Evolutionary conservation across 2,113 vertebrate species (phyloP), one percentile per base, ranked within the genome.

Genomic region (Mixornis gularis): DNA sequence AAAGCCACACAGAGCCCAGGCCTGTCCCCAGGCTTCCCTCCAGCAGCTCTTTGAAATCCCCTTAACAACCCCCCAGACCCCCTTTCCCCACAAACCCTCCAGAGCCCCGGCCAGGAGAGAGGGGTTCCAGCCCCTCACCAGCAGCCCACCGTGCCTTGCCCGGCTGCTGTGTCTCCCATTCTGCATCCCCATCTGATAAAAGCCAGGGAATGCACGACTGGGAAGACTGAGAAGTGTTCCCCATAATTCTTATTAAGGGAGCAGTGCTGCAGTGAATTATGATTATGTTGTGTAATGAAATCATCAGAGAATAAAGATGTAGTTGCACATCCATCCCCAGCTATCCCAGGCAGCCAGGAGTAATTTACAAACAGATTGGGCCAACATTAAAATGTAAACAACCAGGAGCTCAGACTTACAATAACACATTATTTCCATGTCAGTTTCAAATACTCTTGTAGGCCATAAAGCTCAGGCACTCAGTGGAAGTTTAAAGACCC

Each of bases 131-230:
- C 10, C 36, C 29, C 53, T 12, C 3, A 20, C 7, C 48, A 18
- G 12, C 46, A 48, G 22, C 26, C 30, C 30, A n/a, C 4, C 9
- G 3, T 1, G n/a, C 46, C 36, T 13, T 17, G 53, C 43, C 63
- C 0, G 1, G 29, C 41, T 40, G 21, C 49, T 34, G 9, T 1
- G 6, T 17, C 60, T 82, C 41, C 56, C 19, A 0, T 16, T 49
- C 34, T 7, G 21, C 55, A 41, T 11, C 22, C 36, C 76, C 1
- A 1, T 0, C 68, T 55, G 12, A 70, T 32, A 43, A 80, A 46
- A 82, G 51, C 25, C 7, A 1, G 9, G 34, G 52, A 63, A 78
- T 1, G 2, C 41, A 34, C 0, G 1, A 12, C n/a, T 18, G 3
- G 1, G 12, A 84, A 80, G 51, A 18, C 15, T 1, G 13, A 71